Percentiles rank a stretch among this genome's conserved stretches.
phyloP scores from a whole-genome alignment of 2,797 vertebrate species.

The Natrix natrix region DNA sequence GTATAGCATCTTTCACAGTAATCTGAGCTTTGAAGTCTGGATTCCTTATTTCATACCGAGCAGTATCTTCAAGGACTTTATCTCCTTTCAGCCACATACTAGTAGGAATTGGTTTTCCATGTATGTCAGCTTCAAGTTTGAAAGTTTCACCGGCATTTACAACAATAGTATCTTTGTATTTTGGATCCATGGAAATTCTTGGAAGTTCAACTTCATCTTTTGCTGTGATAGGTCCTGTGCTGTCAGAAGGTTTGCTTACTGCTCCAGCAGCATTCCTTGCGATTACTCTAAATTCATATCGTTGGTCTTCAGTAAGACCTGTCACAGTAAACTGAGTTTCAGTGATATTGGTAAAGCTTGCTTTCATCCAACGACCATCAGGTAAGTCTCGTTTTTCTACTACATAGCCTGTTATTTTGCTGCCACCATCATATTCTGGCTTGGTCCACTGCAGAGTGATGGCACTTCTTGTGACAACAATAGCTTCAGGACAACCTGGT shows the following conservation, averaged over 20 bases:
- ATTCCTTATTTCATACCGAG: conserved; percentile 90
- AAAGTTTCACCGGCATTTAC: conserved; percentile 92
- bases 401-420: conserved; percentile 91
- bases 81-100: conserved; percentile 94
- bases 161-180: conserved; percentile 88
- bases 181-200: conserved; percentile 94
- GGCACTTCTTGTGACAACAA: conserved; percentile 87
- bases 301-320: conserved; percentile 91
- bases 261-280: conserved; percentile 95
- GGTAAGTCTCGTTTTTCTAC: conserved; percentile 97
- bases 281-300: conserved; percentile 98
- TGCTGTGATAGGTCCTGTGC: conserved; percentile 93
- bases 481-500: conserved; percentile 90
- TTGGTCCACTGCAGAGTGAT: conserved; percentile 95
- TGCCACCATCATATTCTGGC: conserved; percentile 96
- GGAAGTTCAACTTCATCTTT: conserved; percentile 91
- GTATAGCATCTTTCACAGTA: conserved; percentile 88
- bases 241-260: conserved; percentile 94
- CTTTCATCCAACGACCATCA: conserved; percentile 96
- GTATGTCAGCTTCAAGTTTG: conserved; percentile 92
- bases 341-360: conserved; percentile 96
- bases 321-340: conserved; percentile 93
- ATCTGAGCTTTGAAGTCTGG: conserved; percentile 88
- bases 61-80: conserved; percentile 87
- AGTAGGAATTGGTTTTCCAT: conserved; percentile 88